A percentile compares a stretch with the other conserved stretches of the same genome.
phyloP scores from a whole-genome alignment of 2,888 invertebrate genomes.

The Sinelater perroti region DNA sequence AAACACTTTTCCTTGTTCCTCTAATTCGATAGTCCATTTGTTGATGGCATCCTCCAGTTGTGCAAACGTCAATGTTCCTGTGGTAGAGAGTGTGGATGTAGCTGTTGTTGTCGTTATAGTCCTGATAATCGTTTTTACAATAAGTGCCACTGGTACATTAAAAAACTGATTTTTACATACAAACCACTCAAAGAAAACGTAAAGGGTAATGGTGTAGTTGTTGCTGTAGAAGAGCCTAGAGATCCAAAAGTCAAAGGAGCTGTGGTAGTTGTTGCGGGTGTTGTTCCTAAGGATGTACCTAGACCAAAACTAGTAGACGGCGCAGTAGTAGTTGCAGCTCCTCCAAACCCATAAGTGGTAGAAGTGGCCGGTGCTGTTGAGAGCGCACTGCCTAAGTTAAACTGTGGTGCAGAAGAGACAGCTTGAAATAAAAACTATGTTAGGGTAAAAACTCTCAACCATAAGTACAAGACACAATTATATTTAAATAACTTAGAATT shows the following conservation, averaged over 20 bases:
- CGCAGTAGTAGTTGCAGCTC: slow-evolving; percentile 1
- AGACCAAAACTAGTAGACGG: slow-evolving; percentile 4
- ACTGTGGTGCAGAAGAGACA: slow-evolving; percentile 36
- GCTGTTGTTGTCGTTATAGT: slow-evolving; percentile 51
- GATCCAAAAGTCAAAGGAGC: slow-evolving; percentile 14
- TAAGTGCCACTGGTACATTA: neutral
- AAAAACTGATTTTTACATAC: too few relatives aligned
- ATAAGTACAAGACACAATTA: neutral
- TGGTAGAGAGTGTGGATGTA: slow-evolving; percentile 59
- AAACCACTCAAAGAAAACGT: slow-evolving; percentile 21
- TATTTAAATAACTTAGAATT: neutral
- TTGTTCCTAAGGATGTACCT: slow-evolving; percentile 28
- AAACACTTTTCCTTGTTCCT: slow-evolving; percentile 92
- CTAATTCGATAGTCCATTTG: slow-evolving; percentile 92
- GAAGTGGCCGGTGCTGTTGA: slow-evolving; percentile 21
- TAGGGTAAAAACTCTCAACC: neutral
- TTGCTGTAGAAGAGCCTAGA: slow-evolving; percentile 31
- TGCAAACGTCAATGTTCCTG: slow-evolving; percentile 75
- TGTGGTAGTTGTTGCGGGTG: slow-evolving; percentile 28
- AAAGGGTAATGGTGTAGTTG: slow-evolving; percentile 24
- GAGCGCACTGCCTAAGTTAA: slow-evolving; percentile 36
- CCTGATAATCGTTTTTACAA: slow-evolving; percentile 7
- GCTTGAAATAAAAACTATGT: slow-evolving; percentile 8
- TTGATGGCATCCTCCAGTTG: slow-evolving; percentile 92
- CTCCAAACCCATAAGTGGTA: slow-evolving; percentile 24